Evolutionary conservation across 2,888 invertebrate species (phyloP).

Genomic region (Limnephilus lunatus): DNA sequence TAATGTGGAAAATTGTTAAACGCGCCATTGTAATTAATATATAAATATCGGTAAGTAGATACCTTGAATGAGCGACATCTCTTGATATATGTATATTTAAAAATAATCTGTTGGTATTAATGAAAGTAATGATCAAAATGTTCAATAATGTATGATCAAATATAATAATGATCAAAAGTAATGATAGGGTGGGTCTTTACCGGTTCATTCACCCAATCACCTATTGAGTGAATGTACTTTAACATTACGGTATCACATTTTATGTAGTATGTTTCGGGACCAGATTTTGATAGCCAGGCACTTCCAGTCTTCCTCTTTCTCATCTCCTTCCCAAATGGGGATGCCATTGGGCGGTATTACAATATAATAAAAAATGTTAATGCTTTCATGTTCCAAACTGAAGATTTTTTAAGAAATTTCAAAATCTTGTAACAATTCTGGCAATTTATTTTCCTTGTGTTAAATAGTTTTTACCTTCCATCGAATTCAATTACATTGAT

Average conservation of each 20-base stretch:
- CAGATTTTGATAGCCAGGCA: not conserved
- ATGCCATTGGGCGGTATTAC: not conserved
- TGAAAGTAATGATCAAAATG: too few species aligned
- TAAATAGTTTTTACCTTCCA: not conserved
- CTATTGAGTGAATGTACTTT: too few species aligned
- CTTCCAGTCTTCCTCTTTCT: not conserved
- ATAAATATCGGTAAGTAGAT: too few species aligned
- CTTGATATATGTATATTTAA: too few species aligned
- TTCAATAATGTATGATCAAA: too few species aligned
- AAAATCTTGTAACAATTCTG: not conserved
- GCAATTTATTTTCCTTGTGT: not conserved
- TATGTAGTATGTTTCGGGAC: not conserved
- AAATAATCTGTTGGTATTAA: too few species aligned
- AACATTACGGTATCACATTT: not conserved
- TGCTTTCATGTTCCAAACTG: not conserved
- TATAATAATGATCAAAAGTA: too few species aligned
- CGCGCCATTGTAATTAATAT: too few species aligned
- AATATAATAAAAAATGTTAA: not conserved
- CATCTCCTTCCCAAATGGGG: not conserved
- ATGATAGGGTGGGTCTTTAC: too few species aligned
- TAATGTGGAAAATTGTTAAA: too few species aligned
- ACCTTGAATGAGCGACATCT: too few species aligned
- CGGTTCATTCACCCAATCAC: too few species aligned
- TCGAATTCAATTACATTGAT: not conserved
- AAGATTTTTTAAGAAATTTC: not conserved